A percentile compares a stretch with the other conserved stretches of the same genome.
phyloP scores from a whole-genome alignment of 2,113 vertebrate species.

The Pao palembangensis region DNA sequence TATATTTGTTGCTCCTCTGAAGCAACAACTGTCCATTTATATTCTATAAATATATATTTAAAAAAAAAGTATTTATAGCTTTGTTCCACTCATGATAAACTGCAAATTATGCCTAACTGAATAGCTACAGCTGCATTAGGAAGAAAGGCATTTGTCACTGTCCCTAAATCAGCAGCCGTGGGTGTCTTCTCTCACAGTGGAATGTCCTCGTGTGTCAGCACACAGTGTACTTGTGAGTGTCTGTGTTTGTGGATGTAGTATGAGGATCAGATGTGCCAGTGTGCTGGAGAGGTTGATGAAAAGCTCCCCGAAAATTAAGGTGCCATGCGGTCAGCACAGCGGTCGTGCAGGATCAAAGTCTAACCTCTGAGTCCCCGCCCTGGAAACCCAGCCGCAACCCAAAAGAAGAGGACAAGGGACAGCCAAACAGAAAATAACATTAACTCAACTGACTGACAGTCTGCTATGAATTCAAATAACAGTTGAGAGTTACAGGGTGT shows the following conservation, averaged over 20 bases:
- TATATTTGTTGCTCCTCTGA: slow-evolving; percentile 31
- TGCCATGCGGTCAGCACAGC: slow-evolving; percentile 81
- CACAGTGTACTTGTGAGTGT: neutral
- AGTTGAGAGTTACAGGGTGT: slow-evolving; percentile 9
- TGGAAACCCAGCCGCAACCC: slow-evolving; percentile 76
- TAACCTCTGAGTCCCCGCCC: slow-evolving; percentile 81
- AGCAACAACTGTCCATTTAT: slow-evolving; percentile 21
- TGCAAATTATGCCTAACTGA: slow-evolving; percentile 29
- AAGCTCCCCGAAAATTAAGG: slow-evolving; percentile 72
- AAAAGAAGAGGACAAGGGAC: slow-evolving; percentile 71
- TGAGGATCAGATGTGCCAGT: slow-evolving; percentile 70
- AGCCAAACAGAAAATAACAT: slow-evolving; percentile 73
- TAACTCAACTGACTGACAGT: slow-evolving; percentile 58
- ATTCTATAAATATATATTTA: slow-evolving; percentile 39
- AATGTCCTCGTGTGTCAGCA: neutral
- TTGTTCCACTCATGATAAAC: slow-evolving; percentile 9
- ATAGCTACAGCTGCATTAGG: slow-evolving; percentile 30
- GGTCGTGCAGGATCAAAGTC: slow-evolving; percentile 79
- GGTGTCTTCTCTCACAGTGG: neutral
- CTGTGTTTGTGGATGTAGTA: slow-evolving; percentile 4
- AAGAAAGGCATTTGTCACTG: slow-evolving; percentile 26
- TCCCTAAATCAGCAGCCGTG: slow-evolving; percentile 9
- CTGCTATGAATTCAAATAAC: slow-evolving; percentile 12
- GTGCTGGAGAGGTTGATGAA: slow-evolving; percentile 79
- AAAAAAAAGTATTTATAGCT: slow-evolving; percentile 25